Conservation (phyloP, 1,140 invertebrate genomes). For the Euwallacea fornicatus region DNA sequence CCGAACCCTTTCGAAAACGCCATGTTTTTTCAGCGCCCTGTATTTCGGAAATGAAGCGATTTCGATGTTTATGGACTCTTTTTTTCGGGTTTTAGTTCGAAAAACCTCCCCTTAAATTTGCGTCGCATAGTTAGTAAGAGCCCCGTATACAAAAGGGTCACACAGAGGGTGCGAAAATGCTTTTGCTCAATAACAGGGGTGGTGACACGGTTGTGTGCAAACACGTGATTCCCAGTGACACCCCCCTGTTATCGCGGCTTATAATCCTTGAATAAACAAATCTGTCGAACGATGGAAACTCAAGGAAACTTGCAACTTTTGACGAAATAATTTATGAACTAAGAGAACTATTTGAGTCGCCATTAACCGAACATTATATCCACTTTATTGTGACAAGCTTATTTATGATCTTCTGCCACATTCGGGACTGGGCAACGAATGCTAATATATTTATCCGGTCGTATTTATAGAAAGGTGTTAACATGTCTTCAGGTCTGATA, state of each 20-base stretch:
- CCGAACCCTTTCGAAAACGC: background rate
- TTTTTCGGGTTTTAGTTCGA: too few species aligned
- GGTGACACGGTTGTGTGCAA: conserved; percentile 24
- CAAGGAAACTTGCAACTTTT: conserved; percentile 23
- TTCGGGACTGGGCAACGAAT: conserved; percentile 35
- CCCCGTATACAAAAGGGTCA: background rate
- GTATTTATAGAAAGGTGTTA: conserved; percentile 38
- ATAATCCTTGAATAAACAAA: conserved; percentile 31
- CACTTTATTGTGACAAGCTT: conserved; percentile 38
- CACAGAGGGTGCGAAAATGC: conserved; percentile 20
- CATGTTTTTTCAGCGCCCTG: background rate
- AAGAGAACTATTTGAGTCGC: conserved; percentile 32
- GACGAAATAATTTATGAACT: conserved; percentile 34
- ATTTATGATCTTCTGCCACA: conserved; percentile 34
- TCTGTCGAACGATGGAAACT: conserved; percentile 20
- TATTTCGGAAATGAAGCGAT: too few species aligned
- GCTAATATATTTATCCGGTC: conserved; percentile 40
- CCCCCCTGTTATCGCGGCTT: conserved; percentile 14
- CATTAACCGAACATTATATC: conserved; percentile 36
- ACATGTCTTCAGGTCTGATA: conserved; percentile 30
- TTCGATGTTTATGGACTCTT: too few species aligned
- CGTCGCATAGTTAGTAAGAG: too few species aligned
- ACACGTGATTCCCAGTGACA: conserved; percentile 29
- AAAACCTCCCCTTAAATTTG: too few species aligned
- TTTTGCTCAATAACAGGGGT: conserved; percentile 12